Base-by-base conservation (phyloP, 2,888 invertebrate genomes). In the Hetaerina titia region DNA sequence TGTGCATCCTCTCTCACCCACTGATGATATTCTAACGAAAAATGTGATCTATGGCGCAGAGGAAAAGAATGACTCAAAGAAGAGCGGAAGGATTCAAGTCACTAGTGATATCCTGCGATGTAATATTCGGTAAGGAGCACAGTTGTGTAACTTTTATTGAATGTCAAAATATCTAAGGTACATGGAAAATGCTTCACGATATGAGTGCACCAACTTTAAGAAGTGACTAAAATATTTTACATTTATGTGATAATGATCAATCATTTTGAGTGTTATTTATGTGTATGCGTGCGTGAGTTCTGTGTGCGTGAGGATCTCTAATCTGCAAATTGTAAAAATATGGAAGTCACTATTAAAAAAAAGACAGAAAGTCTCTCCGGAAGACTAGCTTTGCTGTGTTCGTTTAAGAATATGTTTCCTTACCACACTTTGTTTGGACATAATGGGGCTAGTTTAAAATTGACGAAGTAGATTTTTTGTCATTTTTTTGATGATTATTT, bases 211-310 rank as follows among this genome's bases (percentile, higher is more conserved):
- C 31, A 31, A 7, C 8, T 25, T 4, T n/a, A 22, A 13, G 25
- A 31, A 81, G 31, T 11, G 31, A 81, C n/a, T 31, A n/a, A 13
- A 81, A 56, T 56, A 31, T 92, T 56, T 92, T 92, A 92, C 69
- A 74, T 81, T 81, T 81, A 81, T 92, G 92, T 92, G 92, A 92
- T 92, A 92, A 56, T 92, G 92, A 69, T 69, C 69, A 69, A 74
- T 56, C 9, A n/a, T 11, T 69, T n/a, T 56, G 69, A n/a, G 64
- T 92, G 92, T 92, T 31, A 74, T 92, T 74, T 74, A 69, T 25
- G 64, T 45, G 45, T 4, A 57, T 69, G 25, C n/a, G 89, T 15
- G 31, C 13, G 81, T 31, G 81, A 13, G 69, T 31, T 57, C 45
- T 25, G 58, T 69, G 92, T 45, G 74, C 45, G n/a, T 74, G 92